Conservation (phyloP, 2,113 vertebrate species). For the Nothocercus julius region DNA sequence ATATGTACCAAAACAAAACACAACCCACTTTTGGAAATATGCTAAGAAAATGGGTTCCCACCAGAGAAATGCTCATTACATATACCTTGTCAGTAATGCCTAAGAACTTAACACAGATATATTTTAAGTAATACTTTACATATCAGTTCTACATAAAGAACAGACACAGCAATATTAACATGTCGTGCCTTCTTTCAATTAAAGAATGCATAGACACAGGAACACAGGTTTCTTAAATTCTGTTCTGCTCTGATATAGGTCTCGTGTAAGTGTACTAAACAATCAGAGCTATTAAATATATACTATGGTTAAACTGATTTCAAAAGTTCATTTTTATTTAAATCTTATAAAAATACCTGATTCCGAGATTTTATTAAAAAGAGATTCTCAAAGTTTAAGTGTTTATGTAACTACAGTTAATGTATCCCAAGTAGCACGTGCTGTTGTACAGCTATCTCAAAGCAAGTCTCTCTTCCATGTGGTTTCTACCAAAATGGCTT, state of each 20-base stretch:
- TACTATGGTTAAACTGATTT: background rate
- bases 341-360: background rate
- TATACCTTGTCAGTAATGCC: background rate
- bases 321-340: background rate
- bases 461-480: background rate
- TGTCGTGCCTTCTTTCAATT: background rate
- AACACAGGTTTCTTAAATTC: background rate
- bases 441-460: background rate
- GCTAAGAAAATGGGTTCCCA: background rate
- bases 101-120: background rate
- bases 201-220: background rate
- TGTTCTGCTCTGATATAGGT: background rate
- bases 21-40: background rate
- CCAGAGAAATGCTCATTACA: background rate
- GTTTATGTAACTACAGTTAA: background rate
- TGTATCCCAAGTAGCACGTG: background rate
- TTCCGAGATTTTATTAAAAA: background rate
- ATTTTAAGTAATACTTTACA: background rate
- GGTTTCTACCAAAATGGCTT: background rate
- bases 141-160: background rate
- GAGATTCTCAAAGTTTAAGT: background rate
- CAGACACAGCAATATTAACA: background rate
- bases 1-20: background rate
- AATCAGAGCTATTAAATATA: background rate
- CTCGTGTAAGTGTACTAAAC: background rate